Percentiles rank a stretch among this genome's conserved stretches.
Conservation (phyloP, 2,113 vertebrate genomes). For the Dasyurus viverrinus region DNA sequence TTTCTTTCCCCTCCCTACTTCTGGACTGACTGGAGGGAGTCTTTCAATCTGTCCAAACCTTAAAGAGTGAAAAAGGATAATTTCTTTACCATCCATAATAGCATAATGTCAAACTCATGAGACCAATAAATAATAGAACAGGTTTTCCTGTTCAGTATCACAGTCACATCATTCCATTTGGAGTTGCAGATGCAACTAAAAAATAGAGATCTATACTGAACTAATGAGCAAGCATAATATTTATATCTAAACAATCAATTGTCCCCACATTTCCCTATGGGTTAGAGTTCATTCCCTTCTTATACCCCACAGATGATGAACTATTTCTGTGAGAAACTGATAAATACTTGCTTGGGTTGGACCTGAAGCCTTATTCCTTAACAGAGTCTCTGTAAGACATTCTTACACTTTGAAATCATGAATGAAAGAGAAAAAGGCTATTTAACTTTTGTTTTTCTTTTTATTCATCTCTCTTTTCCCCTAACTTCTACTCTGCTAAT, state of each 20-base stretch:
- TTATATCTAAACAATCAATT: background rate
- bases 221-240: background rate
- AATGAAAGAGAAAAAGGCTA: background rate
- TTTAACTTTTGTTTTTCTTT: background rate
- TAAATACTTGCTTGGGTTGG: background rate
- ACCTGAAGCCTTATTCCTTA: background rate
- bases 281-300: background rate
- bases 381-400: background rate
- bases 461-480: background rate
- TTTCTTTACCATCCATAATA: background rate
- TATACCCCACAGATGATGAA: background rate
- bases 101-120: background rate
- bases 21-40: background rate
- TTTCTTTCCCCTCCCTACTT: background rate
- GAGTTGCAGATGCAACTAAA: background rate
- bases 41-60: background rate
- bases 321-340: too few relatives aligned
- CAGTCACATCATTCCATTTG: background rate
- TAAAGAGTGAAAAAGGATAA: background rate
- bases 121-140: background rate
- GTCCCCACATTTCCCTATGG: background rate
- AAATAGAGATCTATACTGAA: background rate
- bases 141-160: background rate
- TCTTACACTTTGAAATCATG: background rate
- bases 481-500: background rate